These are phyloP conservation scores for Mormyrus lacerda DNA, from an alignment of 2,113 vertebrate species.

Conservation along the genomic window DNA sequence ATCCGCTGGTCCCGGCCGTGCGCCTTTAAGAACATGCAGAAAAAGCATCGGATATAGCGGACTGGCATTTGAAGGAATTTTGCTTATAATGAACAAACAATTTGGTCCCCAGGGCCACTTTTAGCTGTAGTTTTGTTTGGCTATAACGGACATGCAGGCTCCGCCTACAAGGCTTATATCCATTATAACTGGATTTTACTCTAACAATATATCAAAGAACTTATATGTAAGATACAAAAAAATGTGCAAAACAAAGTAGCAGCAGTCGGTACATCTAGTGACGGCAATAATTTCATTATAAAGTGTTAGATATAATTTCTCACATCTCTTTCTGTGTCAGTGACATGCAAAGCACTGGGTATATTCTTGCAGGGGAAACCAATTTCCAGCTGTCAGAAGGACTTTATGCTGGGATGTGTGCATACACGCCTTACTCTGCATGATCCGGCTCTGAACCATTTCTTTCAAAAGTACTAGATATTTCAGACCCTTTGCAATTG, in stretches of 20 bases:
- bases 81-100: no score
- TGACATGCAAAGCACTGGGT: neutral
- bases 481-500: neutral
- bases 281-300: neutral
- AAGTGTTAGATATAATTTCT: neutral
- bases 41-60: no score
- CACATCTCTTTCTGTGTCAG: neutral
- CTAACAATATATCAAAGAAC: conserved; percentile 31
- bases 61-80: no score
- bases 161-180: no score
- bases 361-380: neutral
- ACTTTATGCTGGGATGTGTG: neutral
- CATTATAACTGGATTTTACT: no score
- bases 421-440: neutral
- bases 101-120: no score
- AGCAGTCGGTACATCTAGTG: conserved; percentile 20
- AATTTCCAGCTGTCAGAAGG: neutral
- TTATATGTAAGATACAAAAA: neutral
- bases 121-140: no score
- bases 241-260: neutral
- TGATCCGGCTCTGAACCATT: neutral
- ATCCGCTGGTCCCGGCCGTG: no score
- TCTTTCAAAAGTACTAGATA: neutral
- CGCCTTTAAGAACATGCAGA: no score
- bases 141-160: no score